Conservation (phyloP, 1,140 invertebrate species). For the Heliconius melpomene region DNA sequence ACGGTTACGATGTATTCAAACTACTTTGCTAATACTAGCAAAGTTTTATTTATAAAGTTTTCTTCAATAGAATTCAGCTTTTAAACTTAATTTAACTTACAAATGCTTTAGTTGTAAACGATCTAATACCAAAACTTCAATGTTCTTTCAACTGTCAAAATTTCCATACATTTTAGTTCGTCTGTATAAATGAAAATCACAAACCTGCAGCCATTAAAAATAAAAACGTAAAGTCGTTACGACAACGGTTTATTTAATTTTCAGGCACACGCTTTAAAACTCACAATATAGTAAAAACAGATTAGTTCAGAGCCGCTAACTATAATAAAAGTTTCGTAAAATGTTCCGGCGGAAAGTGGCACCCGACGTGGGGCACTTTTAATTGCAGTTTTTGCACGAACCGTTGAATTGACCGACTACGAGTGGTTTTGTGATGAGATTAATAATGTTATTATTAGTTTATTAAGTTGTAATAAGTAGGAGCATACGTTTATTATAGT, state of each 20-base stretch:
- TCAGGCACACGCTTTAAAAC: slow-evolving; percentile 18
- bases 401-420: slow-evolving; percentile 24
- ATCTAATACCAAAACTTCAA: not conserved
- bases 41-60: slow-evolving; percentile 16
- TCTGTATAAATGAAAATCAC: not conserved
- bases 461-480: not conserved
- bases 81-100: slow-evolving; percentile 5
- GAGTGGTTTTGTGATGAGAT: not conserved
- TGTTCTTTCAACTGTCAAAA: not conserved
- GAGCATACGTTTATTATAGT: not conserved
- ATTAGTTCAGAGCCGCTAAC: slow-evolving; percentile 32
- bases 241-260: slow-evolving; percentile 18
- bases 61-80: slow-evolving; percentile 2
- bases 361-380: slow-evolving; percentile 39
- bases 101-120: slow-evolving; percentile 6
- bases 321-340: slow-evolving; percentile 26
- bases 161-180: not conserved
- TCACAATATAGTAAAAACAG: slow-evolving; percentile 30
- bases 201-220: not conserved
- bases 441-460: not conserved
- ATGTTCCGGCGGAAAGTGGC: slow-evolving; percentile 29
- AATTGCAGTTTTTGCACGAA: slow-evolving; percentile 43
- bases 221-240: not conserved
- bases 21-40: not conserved
- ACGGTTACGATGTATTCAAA: slow-evolving; percentile 29